phyloP scores from a whole-genome alignment of 2,797 vertebrate genomes.

The Alauda arvensis region DNA sequence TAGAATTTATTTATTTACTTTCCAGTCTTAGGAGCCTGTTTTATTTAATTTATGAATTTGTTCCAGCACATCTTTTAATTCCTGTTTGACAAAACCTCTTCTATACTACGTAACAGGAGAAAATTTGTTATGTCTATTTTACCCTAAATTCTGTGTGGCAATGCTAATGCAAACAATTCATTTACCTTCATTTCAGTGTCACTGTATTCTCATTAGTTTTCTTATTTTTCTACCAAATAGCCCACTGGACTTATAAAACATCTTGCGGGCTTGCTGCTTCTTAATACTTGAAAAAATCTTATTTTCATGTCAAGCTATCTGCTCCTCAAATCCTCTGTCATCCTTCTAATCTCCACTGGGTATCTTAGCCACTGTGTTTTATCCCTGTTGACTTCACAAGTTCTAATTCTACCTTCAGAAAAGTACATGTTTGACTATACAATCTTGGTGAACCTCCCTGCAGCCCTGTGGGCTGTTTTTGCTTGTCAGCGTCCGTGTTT shows the following conservation, averaged over 20 bases:
- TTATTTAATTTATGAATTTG: not conserved
- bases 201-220: conserved; percentile 29
- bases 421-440: not conserved
- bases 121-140: not conserved
- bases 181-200: conserved; percentile 5
- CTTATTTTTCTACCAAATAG: conserved; percentile 23
- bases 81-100: not conserved
- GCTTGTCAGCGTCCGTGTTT: conserved; percentile 23
- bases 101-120: not conserved
- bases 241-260: conserved; percentile 28
- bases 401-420: conserved; percentile 40
- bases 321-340: conserved; percentile 56
- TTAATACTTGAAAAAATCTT: conserved; percentile 52
- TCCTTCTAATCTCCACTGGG: conserved; percentile 52
- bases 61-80: conserved; percentile 9
- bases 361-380: conserved; percentile 33
- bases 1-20: not conserved
- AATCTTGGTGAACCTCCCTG: not conserved
- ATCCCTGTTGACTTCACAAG: conserved; percentile 37
- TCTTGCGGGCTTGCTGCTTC: conserved; percentile 32
- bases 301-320: conserved; percentile 52
- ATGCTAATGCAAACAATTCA: not conserved
- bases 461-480: not conserved
- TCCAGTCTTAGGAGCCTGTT: not conserved
- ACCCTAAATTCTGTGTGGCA: not conserved